Conservation (phyloP, 2,888 invertebrate species). For the Idaea straminata region DNA sequence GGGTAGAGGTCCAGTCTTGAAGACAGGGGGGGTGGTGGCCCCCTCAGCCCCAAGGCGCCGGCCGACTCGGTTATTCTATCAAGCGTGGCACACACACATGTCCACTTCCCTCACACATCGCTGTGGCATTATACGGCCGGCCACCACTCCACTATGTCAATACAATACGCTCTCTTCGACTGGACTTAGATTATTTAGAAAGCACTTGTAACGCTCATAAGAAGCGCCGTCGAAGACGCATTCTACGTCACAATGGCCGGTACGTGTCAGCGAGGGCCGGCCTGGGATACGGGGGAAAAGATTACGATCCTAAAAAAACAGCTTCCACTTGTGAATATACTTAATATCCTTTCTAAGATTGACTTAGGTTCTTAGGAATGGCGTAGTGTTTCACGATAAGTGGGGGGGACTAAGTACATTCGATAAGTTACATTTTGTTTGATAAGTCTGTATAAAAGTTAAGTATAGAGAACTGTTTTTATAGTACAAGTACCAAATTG, state of each 20-base stretch:
- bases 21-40: conserved; percentile 68
- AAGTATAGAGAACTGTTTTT: conserved; percentile 3
- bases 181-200: conserved; percentile 82
- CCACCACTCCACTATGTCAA: conserved; percentile 81
- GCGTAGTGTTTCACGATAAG: conserved; percentile 40
- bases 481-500: too few species aligned
- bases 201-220: conserved; percentile 82
- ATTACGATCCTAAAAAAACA: conserved; percentile 81
- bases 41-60: conserved; percentile 59
- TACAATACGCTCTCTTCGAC: conserved; percentile 80
- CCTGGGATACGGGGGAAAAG: conserved; percentile 71
- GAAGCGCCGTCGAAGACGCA: conserved; percentile 77
- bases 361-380: conserved; percentile 52
- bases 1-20: conserved; percentile 76
- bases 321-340: conserved; percentile 67
- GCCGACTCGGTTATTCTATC: conserved; percentile 81
- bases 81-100: conserved; percentile 70
- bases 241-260: conserved; percentile 77
- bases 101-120: conserved; percentile 57
- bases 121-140: conserved; percentile 75
- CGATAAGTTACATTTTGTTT: neutral
- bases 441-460: neutral
- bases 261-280: conserved; percentile 74
- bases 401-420: neutral
- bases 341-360: conserved; percentile 67